Percentiles rank a stretch among this genome's conserved stretches.
These are phyloP conservation scores for Drosophila orena DNA, from an alignment of 1,140 invertebrate species.

Conservation along the genomic window DNA sequence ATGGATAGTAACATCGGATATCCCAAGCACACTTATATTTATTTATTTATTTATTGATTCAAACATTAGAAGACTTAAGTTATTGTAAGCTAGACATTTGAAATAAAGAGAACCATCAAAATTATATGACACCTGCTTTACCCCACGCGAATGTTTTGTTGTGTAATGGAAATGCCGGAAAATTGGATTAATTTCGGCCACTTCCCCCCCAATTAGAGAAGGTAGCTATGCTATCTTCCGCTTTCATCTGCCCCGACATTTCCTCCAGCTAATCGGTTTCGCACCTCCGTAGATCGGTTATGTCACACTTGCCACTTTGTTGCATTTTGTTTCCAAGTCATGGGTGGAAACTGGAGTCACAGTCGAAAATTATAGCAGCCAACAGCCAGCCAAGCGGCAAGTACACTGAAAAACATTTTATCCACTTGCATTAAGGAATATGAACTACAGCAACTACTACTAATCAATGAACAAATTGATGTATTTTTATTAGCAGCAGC, in stretches of 20 bases:
- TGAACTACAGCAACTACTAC: too few relatives aligned
- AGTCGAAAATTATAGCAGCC: conserved; percentile 49
- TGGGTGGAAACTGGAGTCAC: conserved; percentile 17
- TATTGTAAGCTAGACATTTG: too few relatives aligned
- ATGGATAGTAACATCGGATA: conserved; percentile 6
- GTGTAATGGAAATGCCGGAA: conserved; percentile 19
- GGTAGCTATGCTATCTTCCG: conserved; percentile 21
- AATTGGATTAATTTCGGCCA: conserved; percentile 28
- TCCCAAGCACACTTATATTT: neutral
- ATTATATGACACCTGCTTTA: neutral
- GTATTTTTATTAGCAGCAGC: too few relatives aligned
- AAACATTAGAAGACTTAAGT: neutral
- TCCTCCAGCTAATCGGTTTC: conserved; percentile 43
- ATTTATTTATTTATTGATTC: conserved; percentile 37
- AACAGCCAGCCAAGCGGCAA: conserved; percentile 56
- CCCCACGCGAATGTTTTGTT: conserved; percentile 8
- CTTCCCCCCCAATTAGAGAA: conserved; percentile 29
- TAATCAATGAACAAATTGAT: too few relatives aligned
- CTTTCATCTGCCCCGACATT: conserved; percentile 14
- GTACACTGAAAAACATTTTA: conserved; percentile 16
- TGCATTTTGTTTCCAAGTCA: conserved; percentile 41
- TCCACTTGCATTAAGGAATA: neutral
- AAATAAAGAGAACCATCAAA: neutral
- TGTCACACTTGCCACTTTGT: conserved; percentile 55
- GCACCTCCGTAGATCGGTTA: conserved; percentile 44